Percentiles rank a stretch among this genome's conserved stretches.
These are phyloP conservation scores for Sarcophaga caerulescens DNA, from an alignment of 2,888 invertebrate genomes.

Conservation along the genomic window DNA sequence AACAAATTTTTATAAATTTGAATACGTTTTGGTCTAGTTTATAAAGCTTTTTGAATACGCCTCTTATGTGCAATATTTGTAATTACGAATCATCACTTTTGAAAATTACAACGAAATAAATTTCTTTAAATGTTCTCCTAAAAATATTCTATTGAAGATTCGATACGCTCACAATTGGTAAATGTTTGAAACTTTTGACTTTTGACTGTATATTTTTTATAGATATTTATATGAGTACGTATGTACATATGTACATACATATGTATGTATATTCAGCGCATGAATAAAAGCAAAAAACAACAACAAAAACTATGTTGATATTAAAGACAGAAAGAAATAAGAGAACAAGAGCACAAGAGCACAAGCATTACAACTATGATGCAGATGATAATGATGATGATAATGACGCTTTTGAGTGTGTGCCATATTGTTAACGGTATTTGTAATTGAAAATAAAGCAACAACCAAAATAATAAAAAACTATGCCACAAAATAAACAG, in stretches of 20 bases:
- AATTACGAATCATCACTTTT: no score
- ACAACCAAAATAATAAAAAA: slow-evolving; percentile 3
- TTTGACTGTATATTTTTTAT: no score
- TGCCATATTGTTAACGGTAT: slow-evolving; percentile 61
- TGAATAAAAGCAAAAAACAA: slow-evolving; percentile 19
- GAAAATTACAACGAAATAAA: no score
- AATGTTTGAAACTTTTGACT: no score
- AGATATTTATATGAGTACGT: neutral
- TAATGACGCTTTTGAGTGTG: slow-evolving; percentile 41
- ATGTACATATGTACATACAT: neutral
- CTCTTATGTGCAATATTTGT: no score
- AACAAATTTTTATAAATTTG: no score
- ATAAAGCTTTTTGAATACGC: no score
- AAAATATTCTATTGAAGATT: no score
- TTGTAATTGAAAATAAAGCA: slow-evolving; percentile 52
- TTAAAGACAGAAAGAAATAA: slow-evolving; percentile 12
- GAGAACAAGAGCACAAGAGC: slow-evolving; percentile 7
- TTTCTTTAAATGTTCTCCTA: no score
- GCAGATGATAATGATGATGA: slow-evolving; percentile 26
- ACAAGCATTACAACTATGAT: neutral
- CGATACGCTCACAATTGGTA: no score
- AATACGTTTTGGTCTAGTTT: no score
- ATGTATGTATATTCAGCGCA: neutral
- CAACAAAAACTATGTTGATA: slow-evolving; percentile 19
- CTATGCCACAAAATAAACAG: slow-evolving; percentile 33